Conservation (phyloP, 2,113 vertebrate genomes). For the Equus quagga region DNA sequence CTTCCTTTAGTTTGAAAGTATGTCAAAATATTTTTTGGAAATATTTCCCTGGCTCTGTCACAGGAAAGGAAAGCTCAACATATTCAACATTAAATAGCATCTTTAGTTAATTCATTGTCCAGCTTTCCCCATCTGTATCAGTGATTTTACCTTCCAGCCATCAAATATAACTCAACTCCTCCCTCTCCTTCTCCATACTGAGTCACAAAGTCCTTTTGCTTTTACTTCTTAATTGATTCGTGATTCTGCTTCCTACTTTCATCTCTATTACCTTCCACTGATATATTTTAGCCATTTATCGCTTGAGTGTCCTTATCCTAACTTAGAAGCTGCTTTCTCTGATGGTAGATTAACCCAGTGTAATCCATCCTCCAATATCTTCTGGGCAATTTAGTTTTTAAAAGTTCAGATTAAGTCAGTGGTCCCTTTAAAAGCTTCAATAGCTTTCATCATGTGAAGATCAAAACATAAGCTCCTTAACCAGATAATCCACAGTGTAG, state of each 20-base stretch:
- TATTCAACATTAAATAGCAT: background rate
- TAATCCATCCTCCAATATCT: background rate
- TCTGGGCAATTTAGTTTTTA: background rate
- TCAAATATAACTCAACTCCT: background rate
- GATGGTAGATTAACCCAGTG: background rate
- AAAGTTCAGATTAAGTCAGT: background rate
- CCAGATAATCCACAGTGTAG: background rate
- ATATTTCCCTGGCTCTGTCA: background rate
- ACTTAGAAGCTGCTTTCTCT: background rate
- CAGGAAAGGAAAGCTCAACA: background rate
- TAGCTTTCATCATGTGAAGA: background rate
- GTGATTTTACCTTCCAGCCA: background rate
- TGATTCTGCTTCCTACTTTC: background rate
- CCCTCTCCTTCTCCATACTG: background rate
- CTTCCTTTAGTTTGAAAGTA: background rate
- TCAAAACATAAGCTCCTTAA: background rate
- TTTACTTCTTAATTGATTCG: background rate
- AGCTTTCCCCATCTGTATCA: rapidly evolving
- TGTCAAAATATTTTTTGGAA: background rate
- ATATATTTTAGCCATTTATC: background rate
- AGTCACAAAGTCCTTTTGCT: background rate
- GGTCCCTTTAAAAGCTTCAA: background rate
- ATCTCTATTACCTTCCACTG: background rate
- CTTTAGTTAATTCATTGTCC: background rate
- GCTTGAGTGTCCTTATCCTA: background rate